These are phyloP conservation scores for Lepisosteus oculatus DNA, from an alignment of 2,113 vertebrate genomes.

Conservation along the genomic window DNA sequence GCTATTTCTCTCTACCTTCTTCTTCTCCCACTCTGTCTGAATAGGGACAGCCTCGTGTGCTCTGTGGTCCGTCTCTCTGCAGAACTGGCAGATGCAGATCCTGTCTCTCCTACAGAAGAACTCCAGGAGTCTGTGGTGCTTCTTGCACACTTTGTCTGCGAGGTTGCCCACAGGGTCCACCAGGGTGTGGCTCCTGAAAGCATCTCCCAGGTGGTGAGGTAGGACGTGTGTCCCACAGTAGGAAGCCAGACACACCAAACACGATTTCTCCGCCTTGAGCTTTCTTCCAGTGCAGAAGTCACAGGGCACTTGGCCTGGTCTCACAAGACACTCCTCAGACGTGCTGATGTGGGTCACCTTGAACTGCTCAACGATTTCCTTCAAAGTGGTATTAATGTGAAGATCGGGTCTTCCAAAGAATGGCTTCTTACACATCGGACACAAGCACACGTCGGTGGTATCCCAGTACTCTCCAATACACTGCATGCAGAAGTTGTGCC, in stretches of 20 bases:
- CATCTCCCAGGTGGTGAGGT: slow-evolving; percentile 31
- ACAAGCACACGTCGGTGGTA: slow-evolving; percentile 58
- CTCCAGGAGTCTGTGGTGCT: slow-evolving; percentile 24
- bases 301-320: slow-evolving; percentile 27
- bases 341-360: not conserved
- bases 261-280: slow-evolving; percentile 30
- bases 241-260: slow-evolving; percentile 37
- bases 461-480: slow-evolving; percentile 73
- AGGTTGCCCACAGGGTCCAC: slow-evolving; percentile 38
- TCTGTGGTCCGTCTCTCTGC: slow-evolving; percentile 34
- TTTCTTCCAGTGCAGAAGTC: slow-evolving; percentile 38
- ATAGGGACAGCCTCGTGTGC: slow-evolving; percentile 20
- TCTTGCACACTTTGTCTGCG: slow-evolving; percentile 30
- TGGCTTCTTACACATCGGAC: slow-evolving; percentile 73
- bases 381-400: slow-evolving; percentile 67
- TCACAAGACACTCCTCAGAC: not conserved
- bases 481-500: slow-evolving; percentile 72
- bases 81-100: slow-evolving; percentile 34
- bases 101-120: slow-evolving; percentile 37
- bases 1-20: slow-evolving; percentile 9
- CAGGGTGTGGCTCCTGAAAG: slow-evolving; percentile 36
- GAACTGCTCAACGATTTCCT: slow-evolving; percentile 23
- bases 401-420: slow-evolving; percentile 66
- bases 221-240: slow-evolving; percentile 36
- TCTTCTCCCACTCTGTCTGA: no score